Evolutionary conservation across 2,888 invertebrate species (phyloP).

Genomic region (Erebia aethiops): DNA sequence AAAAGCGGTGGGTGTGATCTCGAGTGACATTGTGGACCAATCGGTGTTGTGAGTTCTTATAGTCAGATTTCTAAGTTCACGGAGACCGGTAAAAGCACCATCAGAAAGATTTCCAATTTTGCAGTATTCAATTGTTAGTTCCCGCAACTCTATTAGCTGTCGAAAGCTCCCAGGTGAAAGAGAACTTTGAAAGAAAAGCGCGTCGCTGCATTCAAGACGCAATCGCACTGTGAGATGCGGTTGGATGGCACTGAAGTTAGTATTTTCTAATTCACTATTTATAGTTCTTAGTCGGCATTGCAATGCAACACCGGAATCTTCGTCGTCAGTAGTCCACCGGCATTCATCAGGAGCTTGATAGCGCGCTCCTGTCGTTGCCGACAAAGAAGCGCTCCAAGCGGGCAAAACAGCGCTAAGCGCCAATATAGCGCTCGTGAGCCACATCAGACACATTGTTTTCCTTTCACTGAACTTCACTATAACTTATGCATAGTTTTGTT

Average conservation of each 20-base stretch:
- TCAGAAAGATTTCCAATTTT: conserved; percentile 91
- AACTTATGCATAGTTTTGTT: conserved; percentile 73
- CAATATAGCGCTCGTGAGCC: conserved; percentile 68
- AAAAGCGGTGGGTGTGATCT: conserved; percentile 89
- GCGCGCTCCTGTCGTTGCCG: conserved; percentile 81
- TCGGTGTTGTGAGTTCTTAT: conserved; percentile 92
- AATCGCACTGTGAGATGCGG: conserved; percentile 90
- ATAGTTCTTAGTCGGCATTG: conserved; percentile 89
- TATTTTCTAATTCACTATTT: conserved; percentile 91
- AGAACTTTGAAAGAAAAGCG: conserved; percentile 91
- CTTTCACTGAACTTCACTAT: conserved; percentile 67
- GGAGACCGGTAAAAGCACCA: conserved; percentile 91
- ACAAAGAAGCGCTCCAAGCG: conserved; percentile 74
- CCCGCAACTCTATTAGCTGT: conserved; percentile 88
- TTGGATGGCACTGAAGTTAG: conserved; percentile 92
- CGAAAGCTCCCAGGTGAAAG: conserved; percentile 90
- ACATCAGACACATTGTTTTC: conserved; percentile 69
- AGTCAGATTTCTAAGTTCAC: conserved; percentile 90
- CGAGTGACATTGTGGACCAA: conserved; percentile 91
- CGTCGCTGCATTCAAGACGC: conserved; percentile 90
- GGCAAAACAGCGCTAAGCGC: conserved; percentile 71
- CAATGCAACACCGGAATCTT: conserved; percentile 86
- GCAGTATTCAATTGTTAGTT: conserved; percentile 91
- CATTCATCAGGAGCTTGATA: conserved; percentile 92
- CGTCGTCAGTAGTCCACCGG: conserved; percentile 88